Conservation (phyloP, 1,140 invertebrate genomes). For the Drepana arcuata region DNA sequence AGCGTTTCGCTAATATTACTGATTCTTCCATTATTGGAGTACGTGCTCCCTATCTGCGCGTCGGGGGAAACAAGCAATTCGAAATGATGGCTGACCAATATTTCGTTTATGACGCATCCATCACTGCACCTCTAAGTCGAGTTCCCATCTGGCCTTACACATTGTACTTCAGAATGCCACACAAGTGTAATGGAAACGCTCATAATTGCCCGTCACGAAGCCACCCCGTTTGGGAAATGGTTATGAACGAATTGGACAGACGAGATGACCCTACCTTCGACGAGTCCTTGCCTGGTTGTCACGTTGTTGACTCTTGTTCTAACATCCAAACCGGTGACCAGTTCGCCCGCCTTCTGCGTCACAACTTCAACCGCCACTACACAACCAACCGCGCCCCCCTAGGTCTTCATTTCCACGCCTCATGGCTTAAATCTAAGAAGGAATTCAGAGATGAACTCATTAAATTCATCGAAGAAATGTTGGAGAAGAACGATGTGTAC, state of each 20-base stretch:
- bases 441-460: constrained; percentile 93
- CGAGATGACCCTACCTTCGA: constrained; percentile 93
- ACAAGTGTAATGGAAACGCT: constrained; percentile 94
- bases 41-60: constrained; percentile 90
- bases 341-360: constrained; percentile 87
- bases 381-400: constrained; percentile 92
- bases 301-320: constrained; percentile 94
- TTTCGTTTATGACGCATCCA: constrained; percentile 95
- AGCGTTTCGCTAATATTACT: constrained; percentile 92
- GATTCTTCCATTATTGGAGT: constrained; percentile 91
- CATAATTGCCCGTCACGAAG: constrained; percentile 92
- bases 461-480: constrained; percentile 95
- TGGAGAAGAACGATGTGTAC: constrained; percentile 92
- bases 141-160: constrained; percentile 97
- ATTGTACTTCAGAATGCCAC: constrained; percentile 94
- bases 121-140: constrained; percentile 89
- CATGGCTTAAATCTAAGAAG: constrained; percentile 95
- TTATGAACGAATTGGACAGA: constrained; percentile 94
- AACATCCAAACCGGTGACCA: constrained; percentile 92
- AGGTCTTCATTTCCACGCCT: constrained; percentile 96
- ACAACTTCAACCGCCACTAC: constrained; percentile 96
- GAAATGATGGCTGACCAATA: constrained; percentile 97
- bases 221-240: constrained; percentile 96
- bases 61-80: constrained; percentile 95
- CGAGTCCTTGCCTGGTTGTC: constrained; percentile 92